Evolutionary conservation across 2,888 invertebrate species (phyloP), one percentile per base, ranked within the genome.

Genomic region (Ormyrus labotus): DNA sequence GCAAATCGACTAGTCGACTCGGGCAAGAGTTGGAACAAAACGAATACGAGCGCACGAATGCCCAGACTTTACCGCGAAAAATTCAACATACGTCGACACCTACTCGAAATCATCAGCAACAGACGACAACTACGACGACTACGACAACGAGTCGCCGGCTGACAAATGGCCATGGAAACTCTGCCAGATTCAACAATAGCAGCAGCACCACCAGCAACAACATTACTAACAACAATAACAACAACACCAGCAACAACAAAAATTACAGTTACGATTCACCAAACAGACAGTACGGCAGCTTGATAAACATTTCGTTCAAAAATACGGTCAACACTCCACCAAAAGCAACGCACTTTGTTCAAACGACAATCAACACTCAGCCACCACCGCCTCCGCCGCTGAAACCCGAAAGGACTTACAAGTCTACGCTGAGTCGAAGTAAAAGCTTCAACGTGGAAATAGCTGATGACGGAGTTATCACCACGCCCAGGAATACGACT

Each of bases 371-470:
- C 67, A 71, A 63, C 57, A 67, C 78, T 5, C 82, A 80, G 19
- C 75, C 82, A 81, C 68, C 82, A 84, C 57, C 61, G 7, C 74
- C 74, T 1, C 68, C 68, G 10, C 78, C 78, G 0, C 94, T 94
- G 0, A 96, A 96, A 88, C 96, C 96, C 8, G 96, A 96, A 53
- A 92, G 96, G 85, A 94, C 95, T 61, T 96, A 96, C 91, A 95
- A 95, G 88, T 94, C 95, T 45, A 92, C 92, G 74, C 91, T 96
- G 61, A 94, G 95, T 81, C 93, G 96, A 81, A 96, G 96, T 91
- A 96, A 96, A 91, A 96, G 96, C 90, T 96, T 96, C 92, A 96
- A 96, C 92, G 95, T 96, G 85, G 95, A 96, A 86, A 95, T 94
- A 67, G 91, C 91, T 82, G 92, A 92, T 75, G 92, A 92, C 86